Evolutionary conservation across 2,797 vertebrate genomes (phyloP).

Genomic region (Rhinoraja longicauda): DNA sequence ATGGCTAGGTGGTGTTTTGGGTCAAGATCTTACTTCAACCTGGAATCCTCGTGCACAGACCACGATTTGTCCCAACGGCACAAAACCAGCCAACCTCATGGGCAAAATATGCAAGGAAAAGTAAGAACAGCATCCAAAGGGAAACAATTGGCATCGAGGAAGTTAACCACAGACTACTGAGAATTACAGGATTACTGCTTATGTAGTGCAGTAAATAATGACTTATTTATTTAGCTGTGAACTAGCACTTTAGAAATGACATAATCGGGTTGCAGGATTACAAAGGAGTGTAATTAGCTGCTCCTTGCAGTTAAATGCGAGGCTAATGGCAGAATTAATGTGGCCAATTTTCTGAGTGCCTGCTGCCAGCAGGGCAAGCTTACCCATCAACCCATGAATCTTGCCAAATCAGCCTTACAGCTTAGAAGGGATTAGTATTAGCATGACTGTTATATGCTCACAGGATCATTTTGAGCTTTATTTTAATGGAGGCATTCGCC

Average conservation of each 20-base stretch:
- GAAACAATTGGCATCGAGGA: background rate
- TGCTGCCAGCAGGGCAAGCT: background rate
- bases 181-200: background rate
- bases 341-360: background rate
- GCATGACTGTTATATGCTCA: background rate
- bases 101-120: background rate
- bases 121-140: background rate
- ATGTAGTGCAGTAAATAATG: background rate
- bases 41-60: background rate
- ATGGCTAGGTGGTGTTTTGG: no score
- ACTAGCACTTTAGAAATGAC: constrained; percentile 1
- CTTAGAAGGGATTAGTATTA: background rate
- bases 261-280: constrained; percentile 27
- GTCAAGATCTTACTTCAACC: background rate
- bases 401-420: background rate
- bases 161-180: background rate
- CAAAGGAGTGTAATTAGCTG: background rate
- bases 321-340: background rate
- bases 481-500: background rate
- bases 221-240: constrained; percentile 25
- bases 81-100: background rate
- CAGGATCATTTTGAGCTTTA: background rate
- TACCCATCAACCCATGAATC: background rate
- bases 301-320: background rate
- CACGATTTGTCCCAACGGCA: background rate